Conservation (phyloP, 92 coral and sea anemone genomes). For the Actinostola sp. region DNA sequence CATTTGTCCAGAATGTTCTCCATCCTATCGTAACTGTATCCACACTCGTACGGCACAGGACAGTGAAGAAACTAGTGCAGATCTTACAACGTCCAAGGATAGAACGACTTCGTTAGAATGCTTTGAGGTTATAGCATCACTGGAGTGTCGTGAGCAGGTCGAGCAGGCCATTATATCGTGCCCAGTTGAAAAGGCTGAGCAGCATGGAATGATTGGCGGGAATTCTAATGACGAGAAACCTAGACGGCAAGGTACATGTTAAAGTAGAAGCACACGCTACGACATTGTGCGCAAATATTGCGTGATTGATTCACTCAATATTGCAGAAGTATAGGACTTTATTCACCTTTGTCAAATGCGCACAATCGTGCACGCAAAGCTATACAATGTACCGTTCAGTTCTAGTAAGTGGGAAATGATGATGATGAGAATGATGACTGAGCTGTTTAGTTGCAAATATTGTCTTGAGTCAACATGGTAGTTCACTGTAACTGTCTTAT, state of each 20-base stretch:
- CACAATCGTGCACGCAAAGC: too few species aligned
- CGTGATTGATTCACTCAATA: too few species aligned
- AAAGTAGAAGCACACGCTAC: not conserved
- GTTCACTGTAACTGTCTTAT: too few species aligned
- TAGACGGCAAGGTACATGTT: constrained; percentile 6
- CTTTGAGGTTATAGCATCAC: constrained; percentile 62
- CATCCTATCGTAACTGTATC: constrained; percentile 24
- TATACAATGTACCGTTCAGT: too few species aligned
- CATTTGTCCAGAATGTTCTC: constrained; percentile 55
- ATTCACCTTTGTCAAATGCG: too few species aligned
- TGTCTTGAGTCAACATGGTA: too few species aligned
- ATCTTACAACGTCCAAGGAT: constrained; percentile 26
- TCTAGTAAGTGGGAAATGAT: too few species aligned
- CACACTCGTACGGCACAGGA: constrained; percentile 16
- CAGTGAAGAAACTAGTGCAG: not conserved
- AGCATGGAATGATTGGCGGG: constrained; percentile 36
- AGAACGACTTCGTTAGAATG: constrained; percentile 72
- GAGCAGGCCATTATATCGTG: constrained; percentile 35
- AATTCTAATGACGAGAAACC: constrained; percentile 31
- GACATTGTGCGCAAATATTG: too few species aligned
- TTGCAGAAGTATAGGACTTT: too few species aligned
- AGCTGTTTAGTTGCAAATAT: too few species aligned
- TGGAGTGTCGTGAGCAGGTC: constrained; percentile 19
- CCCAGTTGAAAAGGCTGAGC: constrained; percentile 38
- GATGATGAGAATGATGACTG: too few species aligned